Base-by-base conservation (phyloP, 2,113 vertebrate species). In the Ciconia boyciana region DNA sequence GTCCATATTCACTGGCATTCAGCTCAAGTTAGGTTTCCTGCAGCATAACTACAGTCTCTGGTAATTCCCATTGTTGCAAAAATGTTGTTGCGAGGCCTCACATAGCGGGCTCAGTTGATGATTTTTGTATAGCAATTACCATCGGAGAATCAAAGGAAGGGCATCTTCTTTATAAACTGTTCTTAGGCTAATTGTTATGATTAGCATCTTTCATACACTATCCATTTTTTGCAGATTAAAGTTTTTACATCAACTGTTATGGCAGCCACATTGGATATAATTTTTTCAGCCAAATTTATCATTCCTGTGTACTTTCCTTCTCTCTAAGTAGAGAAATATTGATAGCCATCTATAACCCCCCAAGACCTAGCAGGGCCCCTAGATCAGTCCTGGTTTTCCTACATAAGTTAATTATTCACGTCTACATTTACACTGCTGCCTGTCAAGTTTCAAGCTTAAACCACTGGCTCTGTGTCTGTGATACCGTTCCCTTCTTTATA, bases 331-430 rank as follows among this genome's bases (percentile, higher is more conserved):
- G 43, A 87, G 78, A 65, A 90, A 74, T 91, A 76, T 60, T 80
- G 93, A 91, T 91, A 95, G 86, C 13, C 64, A 90, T 90, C 84
- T 93, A 17, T 49, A 69, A 65, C 11, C 61, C n/a, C 31, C n/a
- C 74, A 87, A 79, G 82, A 57, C 43, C 48, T 55, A 69, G 31
- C 60, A 94, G 64, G 87, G 69, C 69, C 76, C 55, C 61, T 43
- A 10, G 55, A 89, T 75, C 39, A 68, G 65, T 49, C 41, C 65
- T 65, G 55, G 54, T 52, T 96, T 95, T 94, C 74, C 84, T 94
- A 41, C 28, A 14, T 34, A 54, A 95, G 93, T 97, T 93, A 96
- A 96, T 96, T 69, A 94, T 97, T 96, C 31, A 95, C 66, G 74
- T 21, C 57, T 32, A 13, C 82, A 41, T 85, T 95, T 87, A 43